These are phyloP conservation scores for Spialia ferax DNA, from an alignment of 2,888 invertebrate species.

Conservation along the genomic window DNA sequence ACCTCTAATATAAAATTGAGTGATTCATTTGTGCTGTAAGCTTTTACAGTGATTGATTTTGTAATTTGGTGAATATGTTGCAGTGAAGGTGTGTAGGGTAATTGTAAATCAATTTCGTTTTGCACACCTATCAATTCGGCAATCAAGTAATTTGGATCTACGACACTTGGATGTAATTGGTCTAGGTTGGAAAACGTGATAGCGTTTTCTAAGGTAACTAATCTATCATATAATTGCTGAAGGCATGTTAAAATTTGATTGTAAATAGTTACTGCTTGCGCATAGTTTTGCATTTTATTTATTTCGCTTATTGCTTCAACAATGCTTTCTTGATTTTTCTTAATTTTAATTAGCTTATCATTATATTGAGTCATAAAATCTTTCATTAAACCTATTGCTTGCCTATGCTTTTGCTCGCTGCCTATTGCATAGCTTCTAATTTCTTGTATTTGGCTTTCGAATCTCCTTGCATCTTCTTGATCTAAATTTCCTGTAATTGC, in stretches of 20 bases:
- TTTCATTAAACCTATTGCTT: conserved; percentile 1
- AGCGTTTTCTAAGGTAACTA: conserved; percentile 4
- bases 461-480: conserved; percentile 3
- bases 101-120: background rate
- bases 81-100: background rate
- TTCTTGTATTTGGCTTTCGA: background rate
- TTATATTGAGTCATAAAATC: conserved; percentile 2
- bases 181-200: background rate
- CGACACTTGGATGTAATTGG: background rate
- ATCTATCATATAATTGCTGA: background rate
- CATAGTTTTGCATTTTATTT: background rate
- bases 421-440: background rate
- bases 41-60: background rate
- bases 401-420: background rate
- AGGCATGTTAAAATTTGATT: conserved; percentile 3
- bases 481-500: conserved; percentile 1
- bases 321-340: background rate
- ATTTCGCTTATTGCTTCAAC: conserved; percentile 1
- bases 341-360: background rate
- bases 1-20: too few species aligned
- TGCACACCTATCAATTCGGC: background rate
- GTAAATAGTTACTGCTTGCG: background rate
- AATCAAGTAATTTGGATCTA: background rate
- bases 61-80: background rate
- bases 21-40: background rate